Base-by-base conservation (phyloP, 2,113 vertebrate genomes). In the Pluvialis apricaria region DNA sequence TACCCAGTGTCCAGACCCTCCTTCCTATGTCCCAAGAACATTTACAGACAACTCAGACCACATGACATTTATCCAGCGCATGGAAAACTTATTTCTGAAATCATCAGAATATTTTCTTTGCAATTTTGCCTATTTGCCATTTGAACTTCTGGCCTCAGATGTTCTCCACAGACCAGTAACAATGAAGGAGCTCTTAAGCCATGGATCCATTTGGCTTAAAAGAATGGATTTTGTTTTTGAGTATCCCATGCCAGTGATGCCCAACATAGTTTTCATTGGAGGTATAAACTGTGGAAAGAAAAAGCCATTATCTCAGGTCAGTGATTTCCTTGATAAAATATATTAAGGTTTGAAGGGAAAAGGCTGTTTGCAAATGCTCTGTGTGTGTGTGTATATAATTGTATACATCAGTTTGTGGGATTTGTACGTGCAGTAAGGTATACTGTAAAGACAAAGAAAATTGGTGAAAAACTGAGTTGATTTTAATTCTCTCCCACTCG, bases 151-250 rank as follows among this genome's bases (percentile, higher is more conserved):
- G 75, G 97, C 97, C 88, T 98, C 97, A 1, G 96, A 96, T 44
- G 75, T 98, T 82, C 88, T 99, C 15, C 94, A 92, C 49, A 97
- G 92, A 45, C 91, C 96, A 5, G 84, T 98, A 71, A 98, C 98
- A 8, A 82, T 98, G 31, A 82, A 80, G 72, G 97, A 98, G 7
- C 96, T 99, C 10, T n/a, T 99, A 54, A 90, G 82, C 90, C 36
- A 75, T 44, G 97, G 96, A 61, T 98, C 96, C 13, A 61, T 99
- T 57, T 98, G 98, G 98, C 97, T 99, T 71, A 71, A 99, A 71
- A 98, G 98, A 90, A 96, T 95, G 1, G 98, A 99, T 97, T 98
- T 99, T 88, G 97, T 78, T 5, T 83, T 99, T 14, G 98, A 99
- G 57, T 97, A 96, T 34, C 98, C 99, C 13, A 98, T 97, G 21